Conservation (phyloP, 2,888 invertebrate species). For the Euzetes globulus region DNA sequence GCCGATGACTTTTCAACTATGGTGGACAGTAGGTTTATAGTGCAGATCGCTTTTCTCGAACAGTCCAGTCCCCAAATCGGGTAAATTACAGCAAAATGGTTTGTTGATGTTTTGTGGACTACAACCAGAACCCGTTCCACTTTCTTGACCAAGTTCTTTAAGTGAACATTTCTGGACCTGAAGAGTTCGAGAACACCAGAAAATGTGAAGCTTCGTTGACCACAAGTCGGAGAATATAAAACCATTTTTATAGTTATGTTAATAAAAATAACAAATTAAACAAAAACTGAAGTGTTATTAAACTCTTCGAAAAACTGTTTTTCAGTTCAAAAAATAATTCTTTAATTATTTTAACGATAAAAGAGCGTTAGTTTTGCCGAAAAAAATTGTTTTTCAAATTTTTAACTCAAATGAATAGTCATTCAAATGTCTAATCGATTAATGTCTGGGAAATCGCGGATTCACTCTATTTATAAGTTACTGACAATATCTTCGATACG, state of each 20-base stretch:
- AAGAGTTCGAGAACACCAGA: conserved; percentile 13
- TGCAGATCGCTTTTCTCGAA: neutral
- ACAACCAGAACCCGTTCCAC: conserved; percentile 6
- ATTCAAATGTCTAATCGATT: neutral
- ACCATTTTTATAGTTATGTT: neutral
- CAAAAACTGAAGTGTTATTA: no score
- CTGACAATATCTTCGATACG: neutral
- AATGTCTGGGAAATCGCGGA: neutral
- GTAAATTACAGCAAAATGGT: conserved; percentile 13
- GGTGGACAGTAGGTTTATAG: conserved; percentile 5
- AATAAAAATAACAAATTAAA: neutral
- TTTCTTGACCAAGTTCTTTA: neutral
- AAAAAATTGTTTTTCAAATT: no score
- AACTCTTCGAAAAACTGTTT: neutral
- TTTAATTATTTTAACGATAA: no score
- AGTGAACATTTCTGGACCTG: neutral
- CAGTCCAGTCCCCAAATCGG: conserved; percentile 10
- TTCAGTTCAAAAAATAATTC: no score
- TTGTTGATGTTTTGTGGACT: conserved; percentile 13
- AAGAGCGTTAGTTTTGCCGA: no score
- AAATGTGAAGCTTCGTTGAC: neutral
- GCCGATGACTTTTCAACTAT: neutral
- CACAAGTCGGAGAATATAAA: neutral
- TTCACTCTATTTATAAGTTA: neutral
- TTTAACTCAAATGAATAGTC: no score